Base-by-base conservation (phyloP, 2,888 invertebrate genomes). In the Amphipoea oculea region DNA sequence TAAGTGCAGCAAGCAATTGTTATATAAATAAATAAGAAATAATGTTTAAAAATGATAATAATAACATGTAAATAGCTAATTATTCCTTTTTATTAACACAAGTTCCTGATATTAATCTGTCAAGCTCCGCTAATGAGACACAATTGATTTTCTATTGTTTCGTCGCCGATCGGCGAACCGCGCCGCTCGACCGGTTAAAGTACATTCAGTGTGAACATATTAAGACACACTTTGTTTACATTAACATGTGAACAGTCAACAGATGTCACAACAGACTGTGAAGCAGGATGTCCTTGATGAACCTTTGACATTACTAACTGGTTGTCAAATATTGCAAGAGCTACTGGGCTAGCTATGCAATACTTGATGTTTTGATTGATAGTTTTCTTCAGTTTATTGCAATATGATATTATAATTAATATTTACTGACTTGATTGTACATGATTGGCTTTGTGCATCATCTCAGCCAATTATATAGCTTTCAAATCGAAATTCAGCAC, bases 251-350 rank as follows among this genome's bases (percentile, higher is more conserved):
- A 70, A 78, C 0, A 0, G 73, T 82, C 36, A 84, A 73, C 67
- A 82, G 84, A 86, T 90, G 88, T 82, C 79, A 80, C 82, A 82
- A 80, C 72, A 85, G 76, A 86, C 76, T 86, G 83, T 70, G 65
- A 84, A 81, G 71, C 74, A 85, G 88, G 83, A 90, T 91, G 89
- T 90, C 90, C 85, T 82, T 89, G 73, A 78, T 71, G 71, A 87
- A 86, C 81, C 85, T 80, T 79, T 85, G 81, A 85, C 88, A 82
- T 87, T 86, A 80, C 81, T 69, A 87, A 73, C 85, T 77, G 81
- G 86, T 89, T 91, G 89, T 89, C 88, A 89, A 89, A 90, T 91
- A 87, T 90, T 84, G 89, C 84, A 90, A 91, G 79, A 81, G 63
- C 14, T 48, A 45, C 57, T 73, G 17, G n/a, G 29, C 23, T 63